These are phyloP conservation scores for Eulemur rubriventer DNA, from an alignment of 2,797 vertebrate genomes.

Conservation along the genomic window DNA sequence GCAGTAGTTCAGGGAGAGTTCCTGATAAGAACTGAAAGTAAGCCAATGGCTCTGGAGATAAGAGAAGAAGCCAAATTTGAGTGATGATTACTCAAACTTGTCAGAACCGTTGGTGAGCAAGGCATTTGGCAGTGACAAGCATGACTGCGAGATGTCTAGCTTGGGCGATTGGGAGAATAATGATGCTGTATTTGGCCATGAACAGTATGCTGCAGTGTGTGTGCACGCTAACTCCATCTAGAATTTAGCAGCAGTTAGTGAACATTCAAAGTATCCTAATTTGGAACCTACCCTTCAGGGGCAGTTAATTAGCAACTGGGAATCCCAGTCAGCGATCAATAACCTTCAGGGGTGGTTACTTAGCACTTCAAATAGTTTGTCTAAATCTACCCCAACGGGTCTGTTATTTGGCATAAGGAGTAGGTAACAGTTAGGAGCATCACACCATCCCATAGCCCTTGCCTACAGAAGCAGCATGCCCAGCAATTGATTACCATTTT, in stretches of 20 bases:
- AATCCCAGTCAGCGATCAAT: background rate
- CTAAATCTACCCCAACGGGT: background rate
- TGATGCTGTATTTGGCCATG: background rate
- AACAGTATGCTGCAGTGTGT: background rate
- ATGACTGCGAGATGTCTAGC: background rate
- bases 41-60: background rate
- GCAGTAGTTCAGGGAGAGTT: background rate
- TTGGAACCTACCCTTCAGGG: background rate
- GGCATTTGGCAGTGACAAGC: background rate
- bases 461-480: background rate
- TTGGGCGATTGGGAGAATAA: background rate
- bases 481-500: background rate
- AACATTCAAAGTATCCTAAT: background rate
- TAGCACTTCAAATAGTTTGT: background rate
- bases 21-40: background rate
- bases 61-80: background rate
- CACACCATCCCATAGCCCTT: background rate
- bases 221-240: background rate
- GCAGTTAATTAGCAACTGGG: background rate
- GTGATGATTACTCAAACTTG: background rate
- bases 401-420: background rate
- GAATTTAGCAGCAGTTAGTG: background rate
- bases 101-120: background rate
- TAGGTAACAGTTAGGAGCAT: background rate
- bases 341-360: background rate